A percentile compares a stretch with the other conserved stretches of the same genome.
phyloP scores from a whole-genome alignment of 2,888 invertebrate genomes.

The Napeogenes sylphis region DNA sequence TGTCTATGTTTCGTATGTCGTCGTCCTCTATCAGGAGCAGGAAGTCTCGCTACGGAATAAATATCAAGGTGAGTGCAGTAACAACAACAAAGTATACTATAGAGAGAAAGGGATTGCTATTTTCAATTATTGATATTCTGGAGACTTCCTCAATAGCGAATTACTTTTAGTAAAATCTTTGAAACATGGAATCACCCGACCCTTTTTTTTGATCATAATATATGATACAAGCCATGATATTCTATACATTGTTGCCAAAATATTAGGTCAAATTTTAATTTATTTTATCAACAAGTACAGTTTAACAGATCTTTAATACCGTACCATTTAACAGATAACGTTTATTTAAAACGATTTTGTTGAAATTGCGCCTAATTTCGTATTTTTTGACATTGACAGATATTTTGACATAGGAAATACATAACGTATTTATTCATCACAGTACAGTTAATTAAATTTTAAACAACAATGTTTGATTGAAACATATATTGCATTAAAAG shows the following conservation, averaged over 20 bases:
- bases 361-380: conserved; percentile 71
- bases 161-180: conserved; percentile 1
- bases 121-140: conserved; percentile 22
- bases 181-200: too few species aligned
- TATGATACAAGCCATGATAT: too few species aligned
- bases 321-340: conserved; percentile 17
- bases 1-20: conserved; percentile 36
- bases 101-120: conserved; percentile 40
- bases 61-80: conserved; percentile 64
- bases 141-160: conserved; percentile 15
- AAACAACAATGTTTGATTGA: too few species aligned
- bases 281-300: too few species aligned
- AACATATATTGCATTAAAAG: too few species aligned
- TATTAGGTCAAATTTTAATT: too few species aligned
- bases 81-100: conserved; percentile 32
- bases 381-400: conserved; percentile 67
- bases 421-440: not conserved
- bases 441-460: too few species aligned
- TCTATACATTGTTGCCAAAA: too few species aligned
- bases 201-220: too few species aligned
- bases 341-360: conserved; percentile 56
- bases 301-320: too few species aligned
- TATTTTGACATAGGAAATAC: conserved; percentile 67
- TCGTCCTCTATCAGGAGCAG: conserved; percentile 60
- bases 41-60: conserved; percentile 60